Evolutionary conservation across 1,140 invertebrate species (phyloP).

Genomic region (Drosophila tristis): DNA sequence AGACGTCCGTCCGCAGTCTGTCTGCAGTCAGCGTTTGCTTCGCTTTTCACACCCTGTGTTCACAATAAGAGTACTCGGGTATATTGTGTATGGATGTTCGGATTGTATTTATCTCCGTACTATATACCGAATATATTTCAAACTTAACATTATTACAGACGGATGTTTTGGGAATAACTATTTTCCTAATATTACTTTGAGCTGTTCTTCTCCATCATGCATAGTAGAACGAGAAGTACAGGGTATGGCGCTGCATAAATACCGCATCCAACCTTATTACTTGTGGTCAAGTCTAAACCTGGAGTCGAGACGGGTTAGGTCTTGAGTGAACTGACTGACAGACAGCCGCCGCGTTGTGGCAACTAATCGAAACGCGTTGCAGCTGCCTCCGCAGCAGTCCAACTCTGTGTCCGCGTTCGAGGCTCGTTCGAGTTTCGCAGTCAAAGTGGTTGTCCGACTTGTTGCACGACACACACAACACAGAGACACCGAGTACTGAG

Average conservation of each 20-base stretch:
- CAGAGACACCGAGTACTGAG: background rate
- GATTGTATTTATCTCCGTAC: too few species aligned
- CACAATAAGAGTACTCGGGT: too few species aligned
- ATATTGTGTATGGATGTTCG: background rate
- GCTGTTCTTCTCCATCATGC: too few species aligned
- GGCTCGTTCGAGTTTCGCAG: slow-evolving; percentile 43
- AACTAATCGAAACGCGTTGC: slow-evolving; percentile 82
- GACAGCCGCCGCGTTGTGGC: slow-evolving; percentile 56
- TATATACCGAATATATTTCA: too few species aligned
- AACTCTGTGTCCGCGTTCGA: slow-evolving; percentile 1
- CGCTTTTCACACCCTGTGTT: slow-evolving; percentile 30
- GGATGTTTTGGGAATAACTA: too few species aligned
- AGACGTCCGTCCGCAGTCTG: slow-evolving; percentile 6
- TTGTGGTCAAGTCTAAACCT: too few species aligned
- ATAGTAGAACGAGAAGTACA: too few species aligned
- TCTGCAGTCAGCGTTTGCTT: slow-evolving; percentile 47
- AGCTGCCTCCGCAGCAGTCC: slow-evolving; percentile 58
- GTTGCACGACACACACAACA: slow-evolving; percentile 57
- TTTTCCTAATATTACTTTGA: too few species aligned
- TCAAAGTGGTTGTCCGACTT: slow-evolving; percentile 77
- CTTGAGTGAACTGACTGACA: slow-evolving; percentile 57
- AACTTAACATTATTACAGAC: too few species aligned
- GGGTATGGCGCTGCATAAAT: too few species aligned
- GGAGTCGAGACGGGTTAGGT: slow-evolving; percentile 24
- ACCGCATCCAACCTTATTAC: too few species aligned